Percentiles rank a stretch among this genome's conserved stretches.
Conservation (phyloP, 2,113 vertebrate species). For the Microcebus jonahi region DNA sequence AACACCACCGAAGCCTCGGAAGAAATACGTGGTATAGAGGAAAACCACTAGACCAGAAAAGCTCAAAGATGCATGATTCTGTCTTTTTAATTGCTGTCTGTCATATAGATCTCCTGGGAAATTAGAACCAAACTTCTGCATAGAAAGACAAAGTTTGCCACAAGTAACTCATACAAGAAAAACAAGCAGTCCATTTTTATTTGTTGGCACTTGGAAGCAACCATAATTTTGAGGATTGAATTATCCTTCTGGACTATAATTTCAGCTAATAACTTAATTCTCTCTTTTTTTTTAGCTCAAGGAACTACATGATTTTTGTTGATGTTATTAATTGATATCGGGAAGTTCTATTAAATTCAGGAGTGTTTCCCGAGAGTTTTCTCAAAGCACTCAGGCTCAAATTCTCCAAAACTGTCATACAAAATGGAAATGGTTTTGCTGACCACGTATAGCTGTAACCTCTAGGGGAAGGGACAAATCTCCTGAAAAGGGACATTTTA, state of each 20-base stretch:
- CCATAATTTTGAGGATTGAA: background rate
- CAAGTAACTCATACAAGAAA: background rate
- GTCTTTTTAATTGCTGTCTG: background rate
- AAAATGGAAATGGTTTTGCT: background rate
- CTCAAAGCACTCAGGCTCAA: background rate
- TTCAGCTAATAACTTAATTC: background rate
- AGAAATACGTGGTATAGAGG: background rate
- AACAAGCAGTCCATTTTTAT: background rate
- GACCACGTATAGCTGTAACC: background rate
- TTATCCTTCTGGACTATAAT: background rate
- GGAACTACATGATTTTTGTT: background rate
- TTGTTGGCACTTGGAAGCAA: background rate
- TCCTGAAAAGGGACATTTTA: background rate
- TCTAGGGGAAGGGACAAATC: background rate
- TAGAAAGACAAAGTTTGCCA: background rate
- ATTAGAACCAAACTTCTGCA: background rate
- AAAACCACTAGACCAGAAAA: background rate
- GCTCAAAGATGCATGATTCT: background rate
- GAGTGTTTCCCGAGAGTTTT: background rate
- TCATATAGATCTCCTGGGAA: background rate
- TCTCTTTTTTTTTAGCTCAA: background rate
- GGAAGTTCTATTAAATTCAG: background rate
- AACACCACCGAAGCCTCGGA: background rate
- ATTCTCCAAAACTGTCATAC: background rate
- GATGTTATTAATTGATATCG: background rate